These are phyloP conservation scores for Zosterops borbonicus DNA, from an alignment of 2,113 vertebrate species.

Conservation along the genomic window DNA sequence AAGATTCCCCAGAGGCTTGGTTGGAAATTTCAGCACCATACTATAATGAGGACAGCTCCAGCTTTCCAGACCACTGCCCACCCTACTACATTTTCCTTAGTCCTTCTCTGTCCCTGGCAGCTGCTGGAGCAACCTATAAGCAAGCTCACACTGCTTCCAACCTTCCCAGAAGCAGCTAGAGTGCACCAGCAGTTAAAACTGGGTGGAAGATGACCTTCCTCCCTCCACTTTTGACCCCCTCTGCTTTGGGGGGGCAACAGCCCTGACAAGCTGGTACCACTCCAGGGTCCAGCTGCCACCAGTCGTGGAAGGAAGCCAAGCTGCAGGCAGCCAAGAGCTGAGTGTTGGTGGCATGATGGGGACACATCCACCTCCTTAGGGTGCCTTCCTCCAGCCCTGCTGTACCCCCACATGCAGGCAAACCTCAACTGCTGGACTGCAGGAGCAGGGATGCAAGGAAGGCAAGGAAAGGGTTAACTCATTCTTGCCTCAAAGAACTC, in stretches of 20 bases:
- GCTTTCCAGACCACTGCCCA: background rate
- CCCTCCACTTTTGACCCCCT: background rate
- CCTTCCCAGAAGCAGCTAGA: background rate
- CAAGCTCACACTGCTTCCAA: background rate
- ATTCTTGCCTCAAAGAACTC: background rate
- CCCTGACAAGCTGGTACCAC: background rate
- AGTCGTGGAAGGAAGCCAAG: accelerated
- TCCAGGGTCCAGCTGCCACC: background rate
- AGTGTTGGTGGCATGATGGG: background rate
- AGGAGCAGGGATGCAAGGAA: background rate
- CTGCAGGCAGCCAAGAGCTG: background rate
- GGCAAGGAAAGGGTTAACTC: background rate
- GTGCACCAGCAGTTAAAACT: background rate
- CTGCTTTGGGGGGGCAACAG: background rate
- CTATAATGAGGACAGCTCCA: background rate
- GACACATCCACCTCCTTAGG: background rate
- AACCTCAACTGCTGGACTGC: background rate
- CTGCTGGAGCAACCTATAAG: background rate
- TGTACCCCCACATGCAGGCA: accelerated
- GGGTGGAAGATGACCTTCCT: accelerated
- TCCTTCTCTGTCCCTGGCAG: background rate
- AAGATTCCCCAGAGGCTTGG: background rate
- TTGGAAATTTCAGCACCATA: background rate
- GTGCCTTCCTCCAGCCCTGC: background rate
- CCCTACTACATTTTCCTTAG: too few species aligned